Evolutionary conservation across 2,113 vertebrate genomes (phyloP).

Genomic region (Lepidothrix coronata): DNA sequence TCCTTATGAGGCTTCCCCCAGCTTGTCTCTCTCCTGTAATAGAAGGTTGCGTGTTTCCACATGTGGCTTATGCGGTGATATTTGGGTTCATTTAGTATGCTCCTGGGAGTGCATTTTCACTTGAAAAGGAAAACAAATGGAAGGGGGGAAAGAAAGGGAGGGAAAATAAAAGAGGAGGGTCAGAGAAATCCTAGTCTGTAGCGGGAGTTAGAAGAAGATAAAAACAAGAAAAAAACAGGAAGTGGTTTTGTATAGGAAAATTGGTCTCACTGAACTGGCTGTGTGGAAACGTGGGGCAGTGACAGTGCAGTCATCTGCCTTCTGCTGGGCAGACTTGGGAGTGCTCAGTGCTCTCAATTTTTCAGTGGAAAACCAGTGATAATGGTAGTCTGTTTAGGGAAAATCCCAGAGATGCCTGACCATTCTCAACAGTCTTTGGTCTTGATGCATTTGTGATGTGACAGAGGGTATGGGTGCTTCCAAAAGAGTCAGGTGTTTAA

Average conservation of each 20-base stretch:
- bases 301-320: not conserved
- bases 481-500: not conserved
- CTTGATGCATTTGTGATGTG: not conserved
- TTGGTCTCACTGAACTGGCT: not conserved
- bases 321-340: not conserved
- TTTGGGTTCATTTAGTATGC: not conserved
- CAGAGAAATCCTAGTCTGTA: not conserved
- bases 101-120: not conserved
- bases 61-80: not conserved
- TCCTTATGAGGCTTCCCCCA: constrained; percentile 24
- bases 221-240: not conserved
- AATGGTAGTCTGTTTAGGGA: not conserved
- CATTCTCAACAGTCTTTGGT: not conserved
- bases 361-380: not conserved
- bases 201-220: not conserved
- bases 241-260: not conserved
- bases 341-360: not conserved
- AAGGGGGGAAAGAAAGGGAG: not conserved
- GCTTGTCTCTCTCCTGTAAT: not conserved
- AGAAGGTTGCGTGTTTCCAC: not conserved
- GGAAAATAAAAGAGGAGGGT: not conserved
- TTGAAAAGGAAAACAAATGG: not conserved
- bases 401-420: not conserved
- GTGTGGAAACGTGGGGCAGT: rapidly evolving
- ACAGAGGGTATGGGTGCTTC: not conserved